phyloP scores from a whole-genome alignment of 2,113 vertebrate genomes.

The Corythaeola cristata region DNA sequence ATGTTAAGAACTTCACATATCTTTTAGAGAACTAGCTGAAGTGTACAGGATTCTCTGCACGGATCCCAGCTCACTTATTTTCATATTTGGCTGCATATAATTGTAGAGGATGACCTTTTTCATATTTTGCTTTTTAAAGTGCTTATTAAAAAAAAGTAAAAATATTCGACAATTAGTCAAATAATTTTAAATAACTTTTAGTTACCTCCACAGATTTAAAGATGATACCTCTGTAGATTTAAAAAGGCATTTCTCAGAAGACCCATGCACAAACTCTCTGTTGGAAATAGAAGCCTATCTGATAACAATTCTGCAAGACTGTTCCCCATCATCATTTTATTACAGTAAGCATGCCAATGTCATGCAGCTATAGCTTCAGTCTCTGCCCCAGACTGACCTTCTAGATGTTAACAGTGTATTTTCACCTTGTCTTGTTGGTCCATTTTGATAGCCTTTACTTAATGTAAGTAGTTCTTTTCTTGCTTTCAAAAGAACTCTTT shows the following conservation, averaged over 20 bases:
- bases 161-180: background rate
- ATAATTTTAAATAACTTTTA: background rate
- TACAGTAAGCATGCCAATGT: background rate
- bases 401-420: background rate
- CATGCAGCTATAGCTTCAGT: background rate
- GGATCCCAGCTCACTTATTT: background rate
- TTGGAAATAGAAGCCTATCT: background rate
- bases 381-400: background rate
- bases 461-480: background rate
- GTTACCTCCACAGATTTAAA: background rate
- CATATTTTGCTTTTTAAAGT: background rate
- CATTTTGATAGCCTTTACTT: background rate
- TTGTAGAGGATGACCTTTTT: background rate
- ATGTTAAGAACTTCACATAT: background rate
- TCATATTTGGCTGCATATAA: background rate
- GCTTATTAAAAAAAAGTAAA: background rate
- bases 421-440: background rate
- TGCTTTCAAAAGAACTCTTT: background rate
- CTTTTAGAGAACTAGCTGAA: background rate
- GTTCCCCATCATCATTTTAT: background rate
- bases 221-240: background rate
- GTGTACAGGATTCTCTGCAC: background rate
- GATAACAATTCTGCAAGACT: background rate
- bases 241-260: background rate
- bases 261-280: background rate